Conservation (phyloP, 2,888 invertebrate genomes). For the Lingula anatina region DNA sequence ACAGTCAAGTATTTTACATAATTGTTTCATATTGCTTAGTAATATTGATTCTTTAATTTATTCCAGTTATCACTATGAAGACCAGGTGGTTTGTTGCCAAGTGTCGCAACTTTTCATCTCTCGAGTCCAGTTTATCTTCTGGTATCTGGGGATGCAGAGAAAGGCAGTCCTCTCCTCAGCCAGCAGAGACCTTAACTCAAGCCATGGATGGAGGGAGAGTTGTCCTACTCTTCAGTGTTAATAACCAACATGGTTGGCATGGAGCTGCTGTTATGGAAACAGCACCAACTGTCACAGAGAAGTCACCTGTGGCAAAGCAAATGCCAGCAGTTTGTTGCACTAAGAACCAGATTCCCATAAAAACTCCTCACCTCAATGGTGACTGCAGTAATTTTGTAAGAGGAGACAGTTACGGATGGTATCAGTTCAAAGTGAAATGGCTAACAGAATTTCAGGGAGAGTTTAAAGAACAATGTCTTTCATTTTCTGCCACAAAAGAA, state of each 20-base stretch:
- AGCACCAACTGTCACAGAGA: slow-evolving; percentile 6
- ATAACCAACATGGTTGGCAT: slow-evolving; percentile 43
- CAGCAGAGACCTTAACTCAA: slow-evolving; percentile 18
- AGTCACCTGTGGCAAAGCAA: not conserved
- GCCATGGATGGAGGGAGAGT: slow-evolving; percentile 19
- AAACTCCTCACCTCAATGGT: too few species aligned
- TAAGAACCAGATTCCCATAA: too few species aligned
- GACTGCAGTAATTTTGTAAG: too few species aligned
- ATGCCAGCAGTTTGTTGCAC: not conserved
- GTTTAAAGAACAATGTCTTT: slow-evolving; percentile 31
- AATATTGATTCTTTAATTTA: too few species aligned
- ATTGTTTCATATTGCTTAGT: too few species aligned
- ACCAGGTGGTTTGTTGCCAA: slow-evolving; percentile 29
- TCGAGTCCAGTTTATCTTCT: slow-evolving; percentile 19
- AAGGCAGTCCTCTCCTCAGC: slow-evolving; percentile 23
- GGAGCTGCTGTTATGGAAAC: slow-evolving; percentile 29
- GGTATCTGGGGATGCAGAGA: slow-evolving; percentile 32
- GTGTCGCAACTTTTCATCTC: slow-evolving; percentile 20
- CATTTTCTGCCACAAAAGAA: slow-evolving; percentile 21
- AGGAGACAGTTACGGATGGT: too few species aligned
- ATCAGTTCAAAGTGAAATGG: slow-evolving; percentile 31
- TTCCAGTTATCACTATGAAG: too few species aligned
- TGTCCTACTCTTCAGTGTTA: slow-evolving; percentile 36
- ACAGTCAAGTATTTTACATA: too few species aligned
- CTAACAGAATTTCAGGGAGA: slow-evolving; percentile 16